phyloP scores from a whole-genome alignment of 2,113 vertebrate genomes.

The Myrmecophaga tridactyla region DNA sequence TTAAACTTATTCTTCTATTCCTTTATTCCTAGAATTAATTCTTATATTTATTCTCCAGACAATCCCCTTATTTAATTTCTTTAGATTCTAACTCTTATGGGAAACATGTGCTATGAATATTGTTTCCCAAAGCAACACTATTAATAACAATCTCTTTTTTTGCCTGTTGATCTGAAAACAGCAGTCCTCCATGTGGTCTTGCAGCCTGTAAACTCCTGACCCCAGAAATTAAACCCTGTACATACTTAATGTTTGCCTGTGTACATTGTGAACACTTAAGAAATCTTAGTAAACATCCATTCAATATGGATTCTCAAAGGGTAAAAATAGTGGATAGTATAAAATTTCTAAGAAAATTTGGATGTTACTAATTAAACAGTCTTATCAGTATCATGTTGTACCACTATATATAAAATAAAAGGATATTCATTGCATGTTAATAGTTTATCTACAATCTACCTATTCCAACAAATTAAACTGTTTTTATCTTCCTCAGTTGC shows the following conservation, averaged over 20 bases:
- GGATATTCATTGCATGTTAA: not conserved
- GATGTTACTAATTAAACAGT: not conserved
- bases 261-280: not conserved
- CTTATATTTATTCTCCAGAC: not conserved
- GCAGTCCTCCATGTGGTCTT: not conserved
- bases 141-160: conserved; percentile 1
- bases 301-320: not conserved
- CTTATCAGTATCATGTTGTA: not conserved
- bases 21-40: conserved; percentile 25
- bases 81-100: not conserved
- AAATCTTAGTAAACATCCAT: not conserved
- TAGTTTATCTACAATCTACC: not conserved
- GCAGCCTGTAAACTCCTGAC: not conserved
- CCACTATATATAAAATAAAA: not conserved
- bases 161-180: not conserved
- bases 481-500: conserved; percentile 9
- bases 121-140: conserved; percentile 29
- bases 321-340: not conserved
- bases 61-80: not conserved
- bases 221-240: not conserved
- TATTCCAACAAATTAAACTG: not conserved
- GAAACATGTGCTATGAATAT: not conserved
- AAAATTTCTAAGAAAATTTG: conserved; percentile 10
- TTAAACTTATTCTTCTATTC: not conserved
- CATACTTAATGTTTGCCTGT: not conserved